Evolutionary conservation across 2,888 invertebrate species (phyloP), one percentile per base, ranked within the genome.

Genomic region (Tribolium freemani): DNA sequence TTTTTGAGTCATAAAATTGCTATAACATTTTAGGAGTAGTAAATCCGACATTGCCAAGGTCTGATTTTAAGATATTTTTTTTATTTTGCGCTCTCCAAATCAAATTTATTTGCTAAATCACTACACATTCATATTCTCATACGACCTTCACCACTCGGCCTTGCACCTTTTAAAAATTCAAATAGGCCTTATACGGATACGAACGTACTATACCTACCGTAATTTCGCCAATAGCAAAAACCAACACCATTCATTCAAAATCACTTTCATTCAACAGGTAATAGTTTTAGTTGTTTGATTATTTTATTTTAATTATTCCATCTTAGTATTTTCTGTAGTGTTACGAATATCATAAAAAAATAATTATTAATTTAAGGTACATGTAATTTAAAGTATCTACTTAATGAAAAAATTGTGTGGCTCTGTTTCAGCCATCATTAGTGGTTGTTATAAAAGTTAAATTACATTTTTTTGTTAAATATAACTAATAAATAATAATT

Each of bases 71-170:
- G 38, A 26, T 5, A 26, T 26, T 26, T 26, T 38, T 5, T 38
- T 6, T 38, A 5, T 1, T 11, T 3, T 48, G 6, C 11, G 5
- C 6, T 48, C 10, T 11, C 48, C 48, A 16, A 48, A 48, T 48
- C 11, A 48, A n/a, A 16, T 11, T 48, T 16, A 11, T 16, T 11
- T 38, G 38, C 38, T n/a, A 38, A 38, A 38, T 38, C 38, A 38
- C 38, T 38, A 8, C 38, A 30, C 57, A 57, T 61, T 48, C 57
- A 10, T 10, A 6, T 16, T 13, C 44, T 16, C 30, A n/a, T 5
- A 38, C 51, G 51, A 38, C 63, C 63, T 63, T 63, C 63, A 10
- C 20, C 51, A 38, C n/a, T 3, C 63, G 63, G 26, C 63, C 63
- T 63, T 63, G 63, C 30, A 48, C 63, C 51, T 63, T 48, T 63